Conservation (phyloP, 2,113 vertebrate genomes). For the Lontra canadensis region DNA sequence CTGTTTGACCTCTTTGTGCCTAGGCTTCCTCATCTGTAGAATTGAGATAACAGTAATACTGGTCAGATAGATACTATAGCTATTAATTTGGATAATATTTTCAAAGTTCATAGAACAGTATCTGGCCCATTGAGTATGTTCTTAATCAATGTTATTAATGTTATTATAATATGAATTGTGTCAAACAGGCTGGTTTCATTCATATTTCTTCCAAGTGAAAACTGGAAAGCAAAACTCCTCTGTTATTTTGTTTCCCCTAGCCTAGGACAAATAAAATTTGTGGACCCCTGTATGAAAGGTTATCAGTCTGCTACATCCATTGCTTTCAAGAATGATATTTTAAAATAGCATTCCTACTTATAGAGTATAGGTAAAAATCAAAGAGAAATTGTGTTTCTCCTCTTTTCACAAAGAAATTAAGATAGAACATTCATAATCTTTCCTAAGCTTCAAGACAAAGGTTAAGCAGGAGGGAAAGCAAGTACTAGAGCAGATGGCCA, state of each 20-base stretch:
- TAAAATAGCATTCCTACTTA: slow-evolving; percentile 46
- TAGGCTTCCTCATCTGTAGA: neutral
- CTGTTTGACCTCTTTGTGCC: neutral
- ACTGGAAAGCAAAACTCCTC: neutral
- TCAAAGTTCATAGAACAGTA: neutral
- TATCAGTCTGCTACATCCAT: neutral
- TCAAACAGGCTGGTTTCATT: neutral
- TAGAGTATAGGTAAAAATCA: neutral
- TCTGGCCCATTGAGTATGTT: neutral
- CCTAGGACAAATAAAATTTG: neutral
- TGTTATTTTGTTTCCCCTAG: neutral
- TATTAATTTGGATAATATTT: neutral
- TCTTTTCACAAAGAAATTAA: slow-evolving; percentile 27
- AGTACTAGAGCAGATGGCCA: slow-evolving; percentile 9
- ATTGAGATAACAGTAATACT: neutral
- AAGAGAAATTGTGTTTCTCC: slow-evolving; percentile 31
- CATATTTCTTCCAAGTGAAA: slow-evolving; percentile 35
- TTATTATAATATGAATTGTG: neutral
- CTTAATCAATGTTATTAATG: neutral
- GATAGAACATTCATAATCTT: neutral
- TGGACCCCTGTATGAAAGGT: neutral
- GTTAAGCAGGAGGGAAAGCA: slow-evolving; percentile 8
- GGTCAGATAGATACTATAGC: neutral
- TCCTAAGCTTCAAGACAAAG: neutral
- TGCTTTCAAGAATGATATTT: neutral